These are phyloP conservation scores for Creontiades dilutus DNA, from an alignment of 2,888 invertebrate species.

Conservation along the genomic window DNA sequence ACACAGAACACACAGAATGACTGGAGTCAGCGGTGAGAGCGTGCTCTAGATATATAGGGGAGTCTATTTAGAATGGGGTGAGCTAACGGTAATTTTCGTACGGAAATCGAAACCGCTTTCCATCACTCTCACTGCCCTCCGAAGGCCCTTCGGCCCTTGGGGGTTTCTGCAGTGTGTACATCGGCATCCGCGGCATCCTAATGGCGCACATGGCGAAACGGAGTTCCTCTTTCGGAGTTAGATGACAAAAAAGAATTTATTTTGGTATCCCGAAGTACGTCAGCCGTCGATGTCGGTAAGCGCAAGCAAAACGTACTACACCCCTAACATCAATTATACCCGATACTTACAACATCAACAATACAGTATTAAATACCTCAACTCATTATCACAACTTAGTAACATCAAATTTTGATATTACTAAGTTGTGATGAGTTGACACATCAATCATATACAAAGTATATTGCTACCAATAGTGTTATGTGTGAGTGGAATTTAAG, in stretches of 20 bases:
- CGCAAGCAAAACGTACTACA: no score
- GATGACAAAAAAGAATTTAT: not conserved
- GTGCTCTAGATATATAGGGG: slow-evolving; percentile 60
- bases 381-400: no score
- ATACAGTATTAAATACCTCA: no score
- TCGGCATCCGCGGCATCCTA: slow-evolving; percentile 39
- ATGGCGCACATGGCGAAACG: not conserved
- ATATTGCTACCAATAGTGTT: no score
- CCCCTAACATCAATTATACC: no score
- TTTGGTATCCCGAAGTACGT: not conserved
- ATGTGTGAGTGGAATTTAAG: no score
- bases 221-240: not conserved
- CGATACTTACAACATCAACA: no score
- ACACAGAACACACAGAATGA: slow-evolving; percentile 30
- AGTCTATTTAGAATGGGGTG: slow-evolving; percentile 33
- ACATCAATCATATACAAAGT: no score
- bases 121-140: slow-evolving; percentile 53
- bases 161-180: slow-evolving; percentile 30
- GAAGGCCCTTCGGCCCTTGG: slow-evolving; percentile 28
- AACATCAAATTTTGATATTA: no score
- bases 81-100: slow-evolving; percentile 60
- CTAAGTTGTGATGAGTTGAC: no score
- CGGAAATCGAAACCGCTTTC: slow-evolving; percentile 59
- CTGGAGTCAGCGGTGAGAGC: slow-evolving; percentile 50
- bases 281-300: no score